Evolutionary conservation across 2,797 vertebrate genomes (phyloP).

Genomic region (Sebastes trivittatus): DNA sequence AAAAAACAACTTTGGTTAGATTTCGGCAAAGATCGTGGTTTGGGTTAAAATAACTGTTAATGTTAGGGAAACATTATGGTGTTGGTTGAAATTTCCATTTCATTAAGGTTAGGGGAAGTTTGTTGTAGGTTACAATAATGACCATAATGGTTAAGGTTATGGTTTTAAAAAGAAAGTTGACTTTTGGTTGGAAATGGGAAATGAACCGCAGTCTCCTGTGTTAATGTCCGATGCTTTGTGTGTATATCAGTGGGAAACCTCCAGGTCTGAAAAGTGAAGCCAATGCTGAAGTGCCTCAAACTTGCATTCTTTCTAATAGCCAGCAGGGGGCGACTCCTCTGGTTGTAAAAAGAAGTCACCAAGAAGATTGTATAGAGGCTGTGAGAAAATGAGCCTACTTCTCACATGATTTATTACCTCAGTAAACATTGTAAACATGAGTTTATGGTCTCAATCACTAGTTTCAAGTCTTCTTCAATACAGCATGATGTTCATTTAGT

Average conservation of each 20-base stretch:
- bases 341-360: too few relatives aligned
- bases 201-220: neutral
- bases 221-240: neutral
- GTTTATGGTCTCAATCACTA: too few relatives aligned
- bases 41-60: neutral
- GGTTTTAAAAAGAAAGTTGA: neutral
- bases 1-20: neutral
- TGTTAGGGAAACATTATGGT: neutral
- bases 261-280: too few relatives aligned
- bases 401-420: accelerated
- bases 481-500: too few relatives aligned
- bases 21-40: neutral
- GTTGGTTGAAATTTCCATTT: neutral
- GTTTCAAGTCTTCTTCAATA: too few relatives aligned
- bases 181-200: neutral
- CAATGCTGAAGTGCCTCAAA: too few relatives aligned
- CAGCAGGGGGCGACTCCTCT: too few relatives aligned
- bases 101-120: neutral
- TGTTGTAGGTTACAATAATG: neutral
- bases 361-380: too few relatives aligned
- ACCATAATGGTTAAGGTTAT: neutral
- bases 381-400: too few relatives aligned
- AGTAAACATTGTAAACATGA: too few relatives aligned
- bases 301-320: too few relatives aligned
- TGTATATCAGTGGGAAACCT: too few relatives aligned